Percentiles rank a stretch among this genome's conserved stretches.
Conservation (phyloP, 2,797 vertebrate species). For the Pogoniulus pusillus region DNA sequence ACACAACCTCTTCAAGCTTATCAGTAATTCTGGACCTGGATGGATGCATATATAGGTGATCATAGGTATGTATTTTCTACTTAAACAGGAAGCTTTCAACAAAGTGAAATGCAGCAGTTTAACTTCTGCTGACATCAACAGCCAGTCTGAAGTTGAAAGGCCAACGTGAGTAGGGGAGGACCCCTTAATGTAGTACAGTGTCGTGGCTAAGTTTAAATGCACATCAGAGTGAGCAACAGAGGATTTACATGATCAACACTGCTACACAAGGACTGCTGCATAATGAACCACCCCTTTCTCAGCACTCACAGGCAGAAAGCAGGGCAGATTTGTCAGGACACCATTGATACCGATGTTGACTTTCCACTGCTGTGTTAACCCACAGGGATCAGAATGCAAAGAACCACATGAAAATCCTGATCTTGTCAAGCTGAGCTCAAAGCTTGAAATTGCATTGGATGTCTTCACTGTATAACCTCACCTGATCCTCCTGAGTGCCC, state of each 20-base stretch:
- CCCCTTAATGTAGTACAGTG: not conserved
- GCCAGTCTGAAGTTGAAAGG: not conserved
- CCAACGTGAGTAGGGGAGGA: not conserved
- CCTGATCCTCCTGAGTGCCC: not conserved
- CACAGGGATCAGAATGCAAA: conserved; percentile 24
- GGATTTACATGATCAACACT: conserved; percentile 5
- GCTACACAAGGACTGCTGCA: not conserved
- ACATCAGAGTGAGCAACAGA: conserved; percentile 17
- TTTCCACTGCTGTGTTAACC: conserved; percentile 27
- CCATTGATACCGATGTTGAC: not conserved
- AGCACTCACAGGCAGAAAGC: not conserved
- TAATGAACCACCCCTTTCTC: conserved; percentile 18
- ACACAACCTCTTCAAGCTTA: not conserved
- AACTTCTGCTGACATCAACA: not conserved
- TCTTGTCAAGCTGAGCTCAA: conserved; percentile 6
- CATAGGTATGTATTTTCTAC: not conserved
- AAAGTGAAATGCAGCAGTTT: not conserved
- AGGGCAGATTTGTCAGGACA: conserved; percentile 11
- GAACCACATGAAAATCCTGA: not conserved
- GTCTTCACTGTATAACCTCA: conserved; percentile 1
- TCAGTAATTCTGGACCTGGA: not conserved
- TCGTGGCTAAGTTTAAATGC: conserved; percentile 10
- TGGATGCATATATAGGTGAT: not conserved
- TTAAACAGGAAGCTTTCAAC: not conserved
- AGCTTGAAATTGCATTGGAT: conserved; percentile 23